A percentile compares a stretch with the other conserved stretches of the same genome.
These are phyloP conservation scores for Dermolepida albohirtum DNA, from an alignment of 2,888 invertebrate species.

Conservation along the genomic window DNA sequence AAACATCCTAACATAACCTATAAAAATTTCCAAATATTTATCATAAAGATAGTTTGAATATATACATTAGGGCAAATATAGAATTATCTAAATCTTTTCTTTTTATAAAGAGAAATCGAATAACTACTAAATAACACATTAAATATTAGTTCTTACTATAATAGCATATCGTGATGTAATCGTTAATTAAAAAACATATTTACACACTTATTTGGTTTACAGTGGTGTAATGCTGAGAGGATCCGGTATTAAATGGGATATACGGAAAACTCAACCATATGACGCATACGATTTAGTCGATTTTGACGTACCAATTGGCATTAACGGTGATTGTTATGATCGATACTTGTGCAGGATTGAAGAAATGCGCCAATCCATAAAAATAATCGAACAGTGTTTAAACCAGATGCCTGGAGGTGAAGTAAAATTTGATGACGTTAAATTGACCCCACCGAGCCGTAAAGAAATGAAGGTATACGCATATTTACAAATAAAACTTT, in stretches of 20 bases:
- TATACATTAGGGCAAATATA: too few species aligned
- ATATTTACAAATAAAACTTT: neutral
- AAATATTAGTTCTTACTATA: too few species aligned
- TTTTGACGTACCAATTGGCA: slow-evolving; percentile 98
- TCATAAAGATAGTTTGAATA: too few species aligned
- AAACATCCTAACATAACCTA: too few species aligned
- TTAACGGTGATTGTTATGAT: slow-evolving; percentile 97
- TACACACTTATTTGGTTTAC: slow-evolving; percentile 52
- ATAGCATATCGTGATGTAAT: neutral
- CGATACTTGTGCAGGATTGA: slow-evolving; percentile 91
- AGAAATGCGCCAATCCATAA: slow-evolving; percentile 95
- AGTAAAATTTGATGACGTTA: slow-evolving; percentile 94
- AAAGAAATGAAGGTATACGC: slow-evolving; percentile 86
- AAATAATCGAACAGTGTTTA: slow-evolving; percentile 95
- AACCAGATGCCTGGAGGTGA: slow-evolving; percentile 98
- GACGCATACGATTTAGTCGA: slow-evolving; percentile 95
- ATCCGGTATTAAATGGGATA: slow-evolving; percentile 99
- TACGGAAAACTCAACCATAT: slow-evolving; percentile 95
- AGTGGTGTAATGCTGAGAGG: slow-evolving; percentile 99
- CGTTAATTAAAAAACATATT: neutral
- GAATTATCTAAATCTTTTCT: too few species aligned
- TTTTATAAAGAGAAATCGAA: too few species aligned
- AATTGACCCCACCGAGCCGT: slow-evolving; percentile 89
- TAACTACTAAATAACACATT: too few species aligned
- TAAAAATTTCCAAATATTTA: too few species aligned